Base-by-base conservation (phyloP, 1,140 invertebrate genomes). In the Heliconius himera region DNA sequence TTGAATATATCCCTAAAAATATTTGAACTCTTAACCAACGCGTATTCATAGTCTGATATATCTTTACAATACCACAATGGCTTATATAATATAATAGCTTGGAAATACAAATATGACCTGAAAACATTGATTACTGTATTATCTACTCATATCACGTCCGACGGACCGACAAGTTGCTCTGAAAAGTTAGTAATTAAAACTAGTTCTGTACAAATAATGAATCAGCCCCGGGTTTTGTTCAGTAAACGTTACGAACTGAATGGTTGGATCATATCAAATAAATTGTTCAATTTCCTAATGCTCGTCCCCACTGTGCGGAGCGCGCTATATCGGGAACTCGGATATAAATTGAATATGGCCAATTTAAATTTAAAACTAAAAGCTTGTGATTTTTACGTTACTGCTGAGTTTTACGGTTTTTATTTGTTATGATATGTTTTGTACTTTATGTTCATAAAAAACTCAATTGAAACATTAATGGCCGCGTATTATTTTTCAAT, bases 101-200 rank as follows among this genome's bases (percentile, higher is more conserved):
- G 70, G 70, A 70, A 70, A 70, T 0, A 33, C 70, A 26, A 70
- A 33, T 70, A 70, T 36, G 18, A 70, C 18, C 22, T 70, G n/a
- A 60, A 70, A 70, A 36, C 70, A 70, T 70, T 36, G 29, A 70
- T 49, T 22, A 70, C 16, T 3, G 16, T 13, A 71, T 77, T 77
- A 60, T 26, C 26, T 73, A 76, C 36, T 36, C 74, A 60, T 72
- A 70, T 72, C 79, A 76, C 79, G 79, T 73, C 9, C 73, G 26
- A 36, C n/a, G 18, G 8, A 70, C 51, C 78, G 73, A 66, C 51
- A 73, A 76, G 33, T 78, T 76, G 70, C 41, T 60, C 56, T 78
- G 70, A 75, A 79, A 77, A 81, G 82, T 79, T 81, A 77, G 60
- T 81, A 79, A 83, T 79, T 83, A 83, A 83, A 83, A 80, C 49